Base-by-base conservation (phyloP, 2,888 invertebrate species). In the Hermodice carunculata region DNA sequence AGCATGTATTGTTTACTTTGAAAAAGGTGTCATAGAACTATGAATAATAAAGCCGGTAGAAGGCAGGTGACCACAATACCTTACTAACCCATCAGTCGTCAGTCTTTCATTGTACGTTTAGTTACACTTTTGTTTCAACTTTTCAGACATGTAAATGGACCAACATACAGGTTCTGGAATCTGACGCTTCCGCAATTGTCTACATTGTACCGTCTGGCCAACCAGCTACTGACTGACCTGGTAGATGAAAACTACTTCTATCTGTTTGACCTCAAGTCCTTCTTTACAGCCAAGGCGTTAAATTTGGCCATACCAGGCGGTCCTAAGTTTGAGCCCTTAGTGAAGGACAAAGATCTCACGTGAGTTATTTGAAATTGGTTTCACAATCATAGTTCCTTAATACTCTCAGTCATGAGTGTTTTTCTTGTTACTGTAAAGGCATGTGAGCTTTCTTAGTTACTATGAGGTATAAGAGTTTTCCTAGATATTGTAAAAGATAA, bases 241-340 rank as follows among this genome's bases (percentile, higher is more conserved):
- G 96, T 98, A 0, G 99, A 99, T 88, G 92, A 94, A 68, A 99
- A 99, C 87, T 99, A 98, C 86, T 99, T 98, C 88, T 99, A 99
- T 85, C 89, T 99, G 2, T 99, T 99, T 87, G 99, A 99, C 87
- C 92, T 97, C 19, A 98, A 99, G 87, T 98, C 98, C 80, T 99
- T 99, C 87, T 99, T 99, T 87, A 99, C 99, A 1, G 99, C 99
- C 0, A 99, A 99, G 87, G 99, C 99, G 3, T 87, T 99, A 60
- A 99, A 99, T 84, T 96, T 99, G 94, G 98, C 99, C 1, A 98
- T 99, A 80, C 99, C 99, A 11, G 99, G 99, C 60, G 99, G 99
- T 0, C 99, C 99, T 0, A 99, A 99, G 87, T 99, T 99, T 88
- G 99, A 99, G 86, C 99, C 99, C 0, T 88, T 99, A 4, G 96